These are phyloP conservation scores for Podilymbus podiceps DNA, from an alignment of 2,113 vertebrate species.

Conservation along the genomic window DNA sequence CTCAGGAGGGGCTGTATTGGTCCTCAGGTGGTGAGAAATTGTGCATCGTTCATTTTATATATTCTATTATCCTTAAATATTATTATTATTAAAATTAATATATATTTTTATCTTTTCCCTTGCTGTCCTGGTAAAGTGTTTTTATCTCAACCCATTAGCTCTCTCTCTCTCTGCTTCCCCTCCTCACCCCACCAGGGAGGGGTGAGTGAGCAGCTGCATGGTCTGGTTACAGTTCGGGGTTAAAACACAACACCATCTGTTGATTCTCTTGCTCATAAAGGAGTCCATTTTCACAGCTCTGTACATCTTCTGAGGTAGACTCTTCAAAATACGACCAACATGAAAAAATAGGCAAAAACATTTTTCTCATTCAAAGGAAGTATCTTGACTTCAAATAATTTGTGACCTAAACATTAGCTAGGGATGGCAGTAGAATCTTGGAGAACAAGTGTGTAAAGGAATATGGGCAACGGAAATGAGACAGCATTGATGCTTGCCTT, in stretches of 20 bases:
- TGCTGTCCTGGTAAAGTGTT: no score
- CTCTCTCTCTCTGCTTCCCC: no score
- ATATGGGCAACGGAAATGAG: neutral
- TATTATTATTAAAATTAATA: no score
- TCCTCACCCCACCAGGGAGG: no score
- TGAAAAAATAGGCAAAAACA: neutral
- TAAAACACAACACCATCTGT: neutral
- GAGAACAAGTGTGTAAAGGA: neutral
- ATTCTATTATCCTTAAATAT: no score
- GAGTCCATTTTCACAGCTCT: neutral
- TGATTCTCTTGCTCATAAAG: neutral
- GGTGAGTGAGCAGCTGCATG: no score
- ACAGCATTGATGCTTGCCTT: neutral
- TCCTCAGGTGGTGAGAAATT: no score
- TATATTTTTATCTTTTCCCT: no score
- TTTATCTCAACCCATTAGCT: no score
- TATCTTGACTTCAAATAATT: neutral
- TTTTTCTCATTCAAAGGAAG: neutral
- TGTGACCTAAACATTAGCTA: neutral
- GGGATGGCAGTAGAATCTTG: neutral
- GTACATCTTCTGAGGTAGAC: neutral
- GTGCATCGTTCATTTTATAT: no score
- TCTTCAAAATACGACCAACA: neutral
- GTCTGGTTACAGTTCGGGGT: no score
- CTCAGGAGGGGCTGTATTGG: no score